These are phyloP conservation scores for Halictus quadricinctus DNA, from an alignment of 2,888 invertebrate species.

Conservation along the genomic window DNA sequence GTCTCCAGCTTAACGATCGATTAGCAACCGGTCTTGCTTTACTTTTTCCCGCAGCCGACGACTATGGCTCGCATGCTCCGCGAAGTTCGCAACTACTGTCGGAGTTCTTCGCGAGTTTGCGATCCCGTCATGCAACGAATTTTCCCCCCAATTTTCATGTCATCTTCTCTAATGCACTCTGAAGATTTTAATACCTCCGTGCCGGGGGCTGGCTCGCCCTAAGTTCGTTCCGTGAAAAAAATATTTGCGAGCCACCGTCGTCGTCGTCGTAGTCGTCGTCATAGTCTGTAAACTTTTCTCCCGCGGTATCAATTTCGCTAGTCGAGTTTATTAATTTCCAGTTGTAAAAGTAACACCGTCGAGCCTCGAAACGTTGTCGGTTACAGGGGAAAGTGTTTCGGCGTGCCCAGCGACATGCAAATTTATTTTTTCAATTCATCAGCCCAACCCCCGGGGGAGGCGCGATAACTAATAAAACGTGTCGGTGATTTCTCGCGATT, in stretches of 20 bases:
- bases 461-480: conserved; percentile 20
- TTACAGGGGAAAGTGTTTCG: neutral
- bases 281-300: neutral
- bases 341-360: neutral
- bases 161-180: neutral
- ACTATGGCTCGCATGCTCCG: neutral
- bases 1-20: conserved; percentile 6
- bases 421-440: conserved; percentile 10
- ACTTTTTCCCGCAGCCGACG: neutral
- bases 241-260: neutral
- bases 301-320: neutral
- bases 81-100: neutral
- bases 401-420: neutral
- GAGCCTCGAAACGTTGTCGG: neutral
- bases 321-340: neutral
- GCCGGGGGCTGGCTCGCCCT: neutral
- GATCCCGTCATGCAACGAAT: neutral
- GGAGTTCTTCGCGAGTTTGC: conserved; percentile 10
- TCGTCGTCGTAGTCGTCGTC: neutral
- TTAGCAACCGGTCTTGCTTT: neutral
- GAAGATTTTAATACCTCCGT: conserved; percentile 1
- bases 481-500: conserved; percentile 26
- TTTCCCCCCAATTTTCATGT: neutral
- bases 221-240: neutral
- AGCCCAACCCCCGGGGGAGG: neutral